phyloP scores from a whole-genome alignment of 2,113 vertebrate species.

The Cairina moschata region DNA sequence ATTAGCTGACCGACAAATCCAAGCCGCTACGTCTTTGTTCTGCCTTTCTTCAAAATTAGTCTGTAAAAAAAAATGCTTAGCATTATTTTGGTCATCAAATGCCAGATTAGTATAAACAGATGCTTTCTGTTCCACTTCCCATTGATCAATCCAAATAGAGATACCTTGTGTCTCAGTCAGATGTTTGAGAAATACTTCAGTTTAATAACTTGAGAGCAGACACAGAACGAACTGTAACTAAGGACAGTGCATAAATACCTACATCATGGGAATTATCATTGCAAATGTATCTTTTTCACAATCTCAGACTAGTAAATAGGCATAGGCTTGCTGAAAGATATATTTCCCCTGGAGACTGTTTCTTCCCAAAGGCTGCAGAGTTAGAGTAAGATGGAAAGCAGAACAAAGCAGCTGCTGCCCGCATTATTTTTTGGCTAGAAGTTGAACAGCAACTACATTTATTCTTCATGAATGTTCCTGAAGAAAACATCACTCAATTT shows the following conservation, averaged over 20 bases:
- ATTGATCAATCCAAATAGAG: background rate
- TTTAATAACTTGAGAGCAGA: background rate
- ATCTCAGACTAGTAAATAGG: background rate
- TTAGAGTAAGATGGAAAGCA: background rate
- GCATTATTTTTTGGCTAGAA: background rate
- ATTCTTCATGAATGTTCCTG: background rate
- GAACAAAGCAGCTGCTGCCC: background rate
- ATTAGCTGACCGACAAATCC: background rate
- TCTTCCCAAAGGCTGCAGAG: background rate
- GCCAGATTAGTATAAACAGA: background rate
- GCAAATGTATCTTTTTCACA: background rate
- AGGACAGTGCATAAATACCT: background rate
- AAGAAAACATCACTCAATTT: background rate
- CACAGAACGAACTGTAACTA: background rate
- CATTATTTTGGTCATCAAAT: background rate
- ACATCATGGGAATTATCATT: background rate
- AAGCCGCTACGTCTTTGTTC: background rate
- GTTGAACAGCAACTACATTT: background rate
- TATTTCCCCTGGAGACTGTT: background rate
- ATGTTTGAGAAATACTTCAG: background rate
- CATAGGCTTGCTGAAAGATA: background rate
- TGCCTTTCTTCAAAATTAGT: background rate
- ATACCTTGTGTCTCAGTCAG: background rate
- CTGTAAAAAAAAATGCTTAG: background rate
- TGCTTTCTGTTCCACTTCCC: accelerated